These are phyloP conservation scores for Acromyrmex echinatior DNA, from an alignment of 1,140 invertebrate species.

Conservation along the genomic window DNA sequence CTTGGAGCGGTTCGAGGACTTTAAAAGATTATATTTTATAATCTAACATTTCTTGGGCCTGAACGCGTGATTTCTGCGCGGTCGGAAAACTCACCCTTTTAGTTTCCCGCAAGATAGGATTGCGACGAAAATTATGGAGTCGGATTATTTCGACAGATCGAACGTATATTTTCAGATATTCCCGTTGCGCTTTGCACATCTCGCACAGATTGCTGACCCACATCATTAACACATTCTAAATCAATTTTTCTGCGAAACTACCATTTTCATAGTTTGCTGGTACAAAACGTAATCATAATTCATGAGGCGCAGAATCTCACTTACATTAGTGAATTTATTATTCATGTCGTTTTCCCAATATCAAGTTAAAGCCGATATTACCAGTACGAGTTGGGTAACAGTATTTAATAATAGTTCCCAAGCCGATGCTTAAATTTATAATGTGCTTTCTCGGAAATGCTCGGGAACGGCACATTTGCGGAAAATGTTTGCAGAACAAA, in stretches of 20 bases:
- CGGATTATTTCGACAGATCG: background rate
- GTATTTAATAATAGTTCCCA: conserved; percentile 60
- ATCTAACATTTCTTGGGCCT: conserved; percentile 35
- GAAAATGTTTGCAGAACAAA: conserved; percentile 21
- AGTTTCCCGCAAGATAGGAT: conserved; percentile 3
- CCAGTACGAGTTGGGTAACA: conserved; percentile 41
- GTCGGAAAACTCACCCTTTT: background rate
- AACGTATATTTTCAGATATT: conserved; percentile 1
- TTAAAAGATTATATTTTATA: conserved; percentile 65
- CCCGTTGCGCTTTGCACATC: background rate
- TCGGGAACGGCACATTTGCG: background rate
- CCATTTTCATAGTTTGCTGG: background rate
- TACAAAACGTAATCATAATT: conserved; percentile 27
- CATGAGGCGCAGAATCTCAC: conserved; percentile 41
- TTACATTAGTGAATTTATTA: conserved; percentile 57
- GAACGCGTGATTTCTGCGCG: conserved; percentile 21
- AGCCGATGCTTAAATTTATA: conserved; percentile 49
- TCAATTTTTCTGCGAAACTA: background rate
- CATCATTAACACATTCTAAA: conserved; percentile 3
- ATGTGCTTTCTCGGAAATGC: conserved; percentile 23
- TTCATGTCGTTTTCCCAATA: conserved; percentile 54
- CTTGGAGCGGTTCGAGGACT: conserved; percentile 30
- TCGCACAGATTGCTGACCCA: background rate
- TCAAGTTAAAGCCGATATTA: conserved; percentile 49
- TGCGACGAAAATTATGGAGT: conserved; percentile 12